Base-by-base conservation (phyloP, 92 coral and sea anemone genomes). In the Porites evermanni region DNA sequence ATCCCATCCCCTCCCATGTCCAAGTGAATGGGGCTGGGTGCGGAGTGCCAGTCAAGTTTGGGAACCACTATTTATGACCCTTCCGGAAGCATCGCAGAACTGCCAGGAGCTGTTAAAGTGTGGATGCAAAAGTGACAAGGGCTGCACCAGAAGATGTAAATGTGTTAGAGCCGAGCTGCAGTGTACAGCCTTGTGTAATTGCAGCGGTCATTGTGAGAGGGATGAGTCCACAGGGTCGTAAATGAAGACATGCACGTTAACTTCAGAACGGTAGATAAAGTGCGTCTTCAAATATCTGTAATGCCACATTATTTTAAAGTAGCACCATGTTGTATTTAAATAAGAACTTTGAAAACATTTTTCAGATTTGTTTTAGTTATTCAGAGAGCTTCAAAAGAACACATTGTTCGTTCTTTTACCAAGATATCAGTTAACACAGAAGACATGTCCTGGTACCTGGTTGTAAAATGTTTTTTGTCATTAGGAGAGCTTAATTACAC, bases 131-230 rank as follows among this genome's bases (percentile, higher is more conserved):
- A 50, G 51, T 64, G 85, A 86, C 71, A 67, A 60, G 65, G 90
- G 90, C 53, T 78, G 89, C 85, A 79, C 73, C 58, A 77, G 90
- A 79, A 84, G 90, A 13, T 87, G 81, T 74, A 87, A 87, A 79
- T 87, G 90, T 80, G 78, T 71, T 60, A 44, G 65, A 60, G 81
- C 91, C 59, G 59, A 74, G 80, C 67, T 79, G 72, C 72, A 68
- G 8, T 87, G 90, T 86, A 87, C 90, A 53, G 79, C 85, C 18
- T 78, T 86, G 54, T 86, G 90, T 61, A 67, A 86, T 53, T 79
- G 90, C 12, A 38, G 90, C 78, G 38, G 85, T 84, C 65, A 13
- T 61, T 61, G 65, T 61, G 53, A 61, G 65, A 61, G 65, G 17
- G 65, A 61, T 6, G 65, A 61, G n/a, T 12, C 65, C 65, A 61